Evolutionary conservation across 1,140 invertebrate genomes (phyloP).

Genomic region (Hetaerina americana): DNA sequence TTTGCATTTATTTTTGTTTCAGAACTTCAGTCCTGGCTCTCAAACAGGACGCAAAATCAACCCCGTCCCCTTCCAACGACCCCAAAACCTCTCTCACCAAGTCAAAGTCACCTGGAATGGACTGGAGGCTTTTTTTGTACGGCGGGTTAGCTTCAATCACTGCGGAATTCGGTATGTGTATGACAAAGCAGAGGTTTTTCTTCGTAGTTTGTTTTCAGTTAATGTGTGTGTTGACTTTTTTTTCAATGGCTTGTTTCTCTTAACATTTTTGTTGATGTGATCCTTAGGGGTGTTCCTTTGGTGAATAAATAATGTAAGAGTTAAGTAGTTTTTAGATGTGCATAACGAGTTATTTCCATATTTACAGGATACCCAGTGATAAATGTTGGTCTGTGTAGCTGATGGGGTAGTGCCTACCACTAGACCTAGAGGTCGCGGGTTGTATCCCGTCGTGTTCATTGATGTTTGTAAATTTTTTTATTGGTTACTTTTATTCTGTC

Average conservation of each 20-base stretch:
- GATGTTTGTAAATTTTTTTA: conserved; percentile 8
- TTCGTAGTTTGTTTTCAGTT: conserved; percentile 10
- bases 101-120: conserved; percentile 15
- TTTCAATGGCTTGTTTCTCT: conserved; percentile 7
- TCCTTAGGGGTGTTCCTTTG: neutral
- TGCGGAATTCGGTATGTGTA: conserved; percentile 78
- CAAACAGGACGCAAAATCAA: neutral
- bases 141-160: conserved; percentile 83
- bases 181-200: conserved; percentile 8
- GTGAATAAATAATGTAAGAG: neutral
- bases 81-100: neutral
- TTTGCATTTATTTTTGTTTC: too few species aligned
- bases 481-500: conserved; percentile 10
- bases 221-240: conserved; percentile 9
- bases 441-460: neutral
- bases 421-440: conserved; percentile 3
- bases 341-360: conserved; percentile 8
- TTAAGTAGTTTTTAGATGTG: neutral
- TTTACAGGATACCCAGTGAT: neutral
- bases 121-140: conserved; percentile 86
- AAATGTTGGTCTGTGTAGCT: neutral
- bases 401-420: neutral
- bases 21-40: neutral
- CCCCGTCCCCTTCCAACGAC: neutral
- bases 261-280: neutral